Conservation (phyloP, 2,113 vertebrate species). For the Tychaedon coryphoeus region DNA sequence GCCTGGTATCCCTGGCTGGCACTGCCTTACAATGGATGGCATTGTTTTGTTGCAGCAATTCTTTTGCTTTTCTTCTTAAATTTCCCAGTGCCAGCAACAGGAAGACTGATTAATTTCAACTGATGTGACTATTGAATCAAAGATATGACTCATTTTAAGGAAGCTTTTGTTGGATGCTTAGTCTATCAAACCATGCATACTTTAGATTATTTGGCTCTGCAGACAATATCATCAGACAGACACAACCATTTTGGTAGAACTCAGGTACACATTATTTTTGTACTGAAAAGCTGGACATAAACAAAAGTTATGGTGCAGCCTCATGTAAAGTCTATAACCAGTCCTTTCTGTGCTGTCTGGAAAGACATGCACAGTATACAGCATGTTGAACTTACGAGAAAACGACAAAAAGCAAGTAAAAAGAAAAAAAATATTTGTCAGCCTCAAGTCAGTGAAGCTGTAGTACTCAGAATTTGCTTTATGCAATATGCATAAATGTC, state of each 20-base stretch:
- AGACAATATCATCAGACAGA: not conserved
- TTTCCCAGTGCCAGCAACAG: conserved; percentile 26
- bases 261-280: not conserved
- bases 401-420: not conserved
- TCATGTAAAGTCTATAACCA: not conserved
- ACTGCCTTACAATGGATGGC: conserved; percentile 61
- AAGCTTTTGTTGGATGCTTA: conserved; percentile 57
- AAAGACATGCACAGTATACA: not conserved
- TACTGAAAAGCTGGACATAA: not conserved
- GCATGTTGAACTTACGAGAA: not conserved
- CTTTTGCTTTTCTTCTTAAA: conserved; percentile 49
- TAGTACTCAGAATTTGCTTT: not conserved
- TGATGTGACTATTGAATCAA: conserved; percentile 56
- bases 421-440: not conserved
- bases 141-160: conserved; percentile 63
- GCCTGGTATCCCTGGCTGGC: conserved; percentile 59
- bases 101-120: conserved; percentile 60
- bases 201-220: conserved; percentile 44
- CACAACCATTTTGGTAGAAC: not conserved
- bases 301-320: not conserved
- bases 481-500: conserved; percentile 43
- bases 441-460: not conserved
- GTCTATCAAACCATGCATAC: conserved; percentile 49
- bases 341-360: not conserved
- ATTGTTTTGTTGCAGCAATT: conserved; percentile 57